A percentile compares a stretch with the other conserved stretches of the same genome.
These are phyloP conservation scores for Tringa solitaria DNA, from an alignment of 2,113 vertebrate species.

Conservation along the genomic window DNA sequence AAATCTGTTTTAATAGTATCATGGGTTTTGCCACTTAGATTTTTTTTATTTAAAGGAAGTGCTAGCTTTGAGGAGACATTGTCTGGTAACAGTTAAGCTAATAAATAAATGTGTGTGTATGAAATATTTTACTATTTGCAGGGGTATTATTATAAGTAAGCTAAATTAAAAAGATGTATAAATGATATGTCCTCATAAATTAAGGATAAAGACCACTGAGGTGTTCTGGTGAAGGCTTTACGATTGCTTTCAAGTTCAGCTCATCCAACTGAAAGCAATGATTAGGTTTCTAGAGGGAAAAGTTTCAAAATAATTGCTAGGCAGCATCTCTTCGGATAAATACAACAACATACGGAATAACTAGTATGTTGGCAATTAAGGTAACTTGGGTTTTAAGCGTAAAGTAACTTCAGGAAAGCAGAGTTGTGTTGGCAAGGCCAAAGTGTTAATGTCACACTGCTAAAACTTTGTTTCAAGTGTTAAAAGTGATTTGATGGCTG, in stretches of 20 bases:
- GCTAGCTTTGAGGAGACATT: background rate
- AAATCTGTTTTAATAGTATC: background rate
- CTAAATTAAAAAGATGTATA: background rate
- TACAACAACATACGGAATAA: background rate
- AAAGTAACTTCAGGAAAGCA: background rate
- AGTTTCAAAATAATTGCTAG: background rate
- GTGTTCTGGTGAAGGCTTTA: background rate
- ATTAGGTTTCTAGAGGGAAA: background rate
- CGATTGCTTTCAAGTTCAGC: background rate
- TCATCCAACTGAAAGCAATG: background rate
- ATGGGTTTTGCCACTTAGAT: background rate
- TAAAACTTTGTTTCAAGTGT: background rate
- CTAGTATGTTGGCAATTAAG: background rate
- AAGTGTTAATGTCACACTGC: background rate
- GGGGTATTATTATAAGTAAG: background rate
- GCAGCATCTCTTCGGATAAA: background rate
- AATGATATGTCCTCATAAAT: background rate
- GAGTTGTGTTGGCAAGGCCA: background rate
- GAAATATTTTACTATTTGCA: background rate
- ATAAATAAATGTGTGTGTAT: background rate
- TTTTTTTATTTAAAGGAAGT: background rate
- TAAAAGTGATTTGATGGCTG: background rate
- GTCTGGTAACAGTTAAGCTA: background rate
- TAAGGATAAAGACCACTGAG: background rate
- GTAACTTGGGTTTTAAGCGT: background rate